A percentile compares a stretch with the other conserved stretches of the same genome.
Evolutionary conservation across 2,888 invertebrate species (phyloP).

Genomic region (Chymomyza fuscimana): DNA sequence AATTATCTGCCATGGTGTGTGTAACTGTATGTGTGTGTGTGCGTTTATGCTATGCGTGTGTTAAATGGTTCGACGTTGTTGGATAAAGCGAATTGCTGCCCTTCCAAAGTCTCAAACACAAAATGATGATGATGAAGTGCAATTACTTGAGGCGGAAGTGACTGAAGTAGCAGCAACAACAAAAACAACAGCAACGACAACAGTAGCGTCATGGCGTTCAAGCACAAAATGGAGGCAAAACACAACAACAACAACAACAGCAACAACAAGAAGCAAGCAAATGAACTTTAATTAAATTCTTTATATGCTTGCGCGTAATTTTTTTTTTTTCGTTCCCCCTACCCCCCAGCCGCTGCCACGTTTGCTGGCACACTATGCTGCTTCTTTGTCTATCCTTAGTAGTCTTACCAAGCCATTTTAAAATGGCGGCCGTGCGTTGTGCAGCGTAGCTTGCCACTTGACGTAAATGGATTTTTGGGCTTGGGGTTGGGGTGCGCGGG

Average conservation of each 20-base stretch:
- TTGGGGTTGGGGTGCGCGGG: not conserved
- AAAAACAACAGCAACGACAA: conserved; percentile 10
- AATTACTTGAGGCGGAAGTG: conserved; percentile 68
- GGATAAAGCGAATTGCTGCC: not conserved
- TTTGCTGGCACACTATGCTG: not conserved
- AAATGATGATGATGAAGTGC: conserved; percentile 61
- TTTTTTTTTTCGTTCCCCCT: not conserved
- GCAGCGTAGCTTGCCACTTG: not conserved
- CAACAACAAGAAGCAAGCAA: conserved; percentile 44
- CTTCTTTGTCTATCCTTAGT: not conserved
- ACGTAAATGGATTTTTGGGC: not conserved
- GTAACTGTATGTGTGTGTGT: not conserved
- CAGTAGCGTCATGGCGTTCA: not conserved
- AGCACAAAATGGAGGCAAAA: not conserved
- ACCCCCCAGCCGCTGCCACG: not conserved
- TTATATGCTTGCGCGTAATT: conserved; percentile 58
- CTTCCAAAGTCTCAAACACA: not conserved
- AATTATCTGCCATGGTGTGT: not conserved
- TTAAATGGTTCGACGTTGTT: not conserved
- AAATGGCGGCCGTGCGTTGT: not conserved
- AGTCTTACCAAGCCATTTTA: not conserved
- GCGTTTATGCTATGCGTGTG: not conserved
- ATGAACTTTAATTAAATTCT: conserved; percentile 71
- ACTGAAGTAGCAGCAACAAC: conserved; percentile 42
- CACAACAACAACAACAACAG: not conserved